phyloP scores from a whole-genome alignment of 2,113 vertebrate species.

The Mustela lutreola region DNA sequence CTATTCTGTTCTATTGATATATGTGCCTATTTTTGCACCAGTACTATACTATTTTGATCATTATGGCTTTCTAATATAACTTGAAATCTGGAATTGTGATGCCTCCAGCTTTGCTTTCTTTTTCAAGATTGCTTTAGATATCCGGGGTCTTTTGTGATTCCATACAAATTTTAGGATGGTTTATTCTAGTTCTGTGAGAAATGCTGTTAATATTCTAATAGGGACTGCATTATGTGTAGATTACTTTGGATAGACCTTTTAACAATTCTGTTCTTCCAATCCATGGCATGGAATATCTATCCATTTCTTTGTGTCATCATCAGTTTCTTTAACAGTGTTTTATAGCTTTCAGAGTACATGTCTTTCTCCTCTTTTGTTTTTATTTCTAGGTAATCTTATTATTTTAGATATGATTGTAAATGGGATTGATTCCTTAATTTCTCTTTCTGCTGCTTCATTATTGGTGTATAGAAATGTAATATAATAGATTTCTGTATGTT shows the following conservation, averaged over 20 bases:
- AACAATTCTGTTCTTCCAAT: not conserved
- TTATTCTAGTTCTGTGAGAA: not conserved
- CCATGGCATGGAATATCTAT: not conserved
- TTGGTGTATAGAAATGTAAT: not conserved
- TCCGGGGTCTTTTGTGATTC: not conserved
- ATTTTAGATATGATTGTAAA: not conserved
- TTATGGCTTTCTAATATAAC: not conserved
- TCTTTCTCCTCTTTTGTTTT: not conserved
- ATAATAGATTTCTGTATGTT: not conserved
- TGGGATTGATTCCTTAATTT: not conserved
- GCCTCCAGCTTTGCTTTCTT: not conserved
- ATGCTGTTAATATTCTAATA: not conserved
- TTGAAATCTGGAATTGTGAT: not conserved
- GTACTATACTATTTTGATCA: not conserved
- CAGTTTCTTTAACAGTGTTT: not conserved
- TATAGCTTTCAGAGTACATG: not conserved
- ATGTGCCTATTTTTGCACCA: not conserved
- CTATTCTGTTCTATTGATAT: not conserved
- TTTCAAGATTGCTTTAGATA: not conserved
- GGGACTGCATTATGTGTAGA: not conserved
- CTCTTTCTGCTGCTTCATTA: not conserved
- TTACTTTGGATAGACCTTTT: not conserved
- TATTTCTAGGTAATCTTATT: not conserved
- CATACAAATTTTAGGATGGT: not conserved
- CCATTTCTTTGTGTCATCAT: not conserved